Base-by-base conservation (phyloP, 2,797 vertebrate genomes). In the Mormyrops attenuatus region DNA sequence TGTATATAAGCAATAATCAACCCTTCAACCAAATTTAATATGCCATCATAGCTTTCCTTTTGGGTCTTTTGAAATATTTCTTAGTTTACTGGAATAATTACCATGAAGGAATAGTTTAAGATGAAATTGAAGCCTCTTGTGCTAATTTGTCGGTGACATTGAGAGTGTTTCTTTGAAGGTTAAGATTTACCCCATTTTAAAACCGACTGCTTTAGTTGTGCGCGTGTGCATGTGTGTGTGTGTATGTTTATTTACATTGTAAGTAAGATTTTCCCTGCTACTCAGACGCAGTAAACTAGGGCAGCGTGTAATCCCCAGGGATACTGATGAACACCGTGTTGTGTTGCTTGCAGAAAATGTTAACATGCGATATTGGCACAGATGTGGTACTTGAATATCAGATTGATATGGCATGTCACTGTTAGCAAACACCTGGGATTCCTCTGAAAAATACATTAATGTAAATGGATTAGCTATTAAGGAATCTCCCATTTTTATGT, bases 21-120 rank as follows among this genome's bases (percentile, higher is more conserved):
- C 38, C 73, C 41, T 44, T 80, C 73, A 80, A 80, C 38, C 38
- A 80, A 80, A 80, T 44, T 80, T 80, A 80, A 80, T 41, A 41
- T 44, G 73, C 73, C 73, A 80, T 80, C 20, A n/a, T 80, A 44
- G 41, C 41, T 80, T 80, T 80, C 20, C 41, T 80, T 41, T 80
- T 80, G 34, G 34, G 15, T 80, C 41, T 80, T 44, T 44, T 44
- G 34, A 80, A 80, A 80, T 44, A 73, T 73, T 73, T 73, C 66
- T 73, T 73, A 73, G 66, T 80, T 80, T 44, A 44, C 41, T 80
- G 73, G 38, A 80, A 80, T 80, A 80, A 41, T 80, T 80, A 80
- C 38, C 73, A 44, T 80, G 73, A 80, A 80, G 73, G 73, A 80
- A 80, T 80, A 80, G 73, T 80, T 80, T 80, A 41, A 80, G 38